Evolutionary conservation across 2,113 vertebrate genomes (phyloP).

Genomic region (Chaetorhynchus papuensis): DNA sequence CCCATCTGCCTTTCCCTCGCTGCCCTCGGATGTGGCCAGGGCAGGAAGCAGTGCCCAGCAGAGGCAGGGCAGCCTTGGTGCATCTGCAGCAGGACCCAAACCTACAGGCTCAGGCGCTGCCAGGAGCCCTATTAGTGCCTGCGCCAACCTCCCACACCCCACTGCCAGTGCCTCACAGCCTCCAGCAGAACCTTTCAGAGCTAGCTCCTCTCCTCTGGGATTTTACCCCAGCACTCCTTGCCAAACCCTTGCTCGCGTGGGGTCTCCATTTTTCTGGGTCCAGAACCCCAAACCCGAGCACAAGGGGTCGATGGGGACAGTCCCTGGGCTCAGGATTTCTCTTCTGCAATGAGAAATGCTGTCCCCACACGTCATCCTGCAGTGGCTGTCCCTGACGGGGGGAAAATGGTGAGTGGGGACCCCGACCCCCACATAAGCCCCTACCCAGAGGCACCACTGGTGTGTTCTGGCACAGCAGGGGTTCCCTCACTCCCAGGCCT

Average conservation of each 20-base stretch:
- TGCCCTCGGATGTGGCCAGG: neutral
- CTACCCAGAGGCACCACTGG: neutral
- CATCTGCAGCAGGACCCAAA: neutral
- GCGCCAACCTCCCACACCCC: fast-evolving
- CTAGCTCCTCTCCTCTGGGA: fast-evolving
- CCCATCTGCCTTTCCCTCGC: neutral
- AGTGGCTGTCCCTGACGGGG: fast-evolving
- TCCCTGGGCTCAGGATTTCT: neutral
- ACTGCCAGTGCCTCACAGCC: neutral
- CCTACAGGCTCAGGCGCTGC: fast-evolving
- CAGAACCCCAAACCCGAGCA: fast-evolving
- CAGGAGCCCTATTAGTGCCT: neutral
- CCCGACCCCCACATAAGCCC: neutral
- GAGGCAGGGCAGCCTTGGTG: neutral
- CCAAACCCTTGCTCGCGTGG: neutral
- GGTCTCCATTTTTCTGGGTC: neutral
- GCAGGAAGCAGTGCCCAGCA: neutral
- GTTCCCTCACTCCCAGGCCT: neutral
- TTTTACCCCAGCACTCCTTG: neutral
- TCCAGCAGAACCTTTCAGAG: neutral
- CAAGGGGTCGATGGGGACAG: fast-evolving
- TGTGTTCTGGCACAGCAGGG: neutral
- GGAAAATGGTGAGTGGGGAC: neutral
- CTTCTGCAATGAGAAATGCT: neutral
- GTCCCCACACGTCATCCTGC: neutral